Conservation (phyloP, 2,113 vertebrate species). For the Cynopterus brachyotis region DNA sequence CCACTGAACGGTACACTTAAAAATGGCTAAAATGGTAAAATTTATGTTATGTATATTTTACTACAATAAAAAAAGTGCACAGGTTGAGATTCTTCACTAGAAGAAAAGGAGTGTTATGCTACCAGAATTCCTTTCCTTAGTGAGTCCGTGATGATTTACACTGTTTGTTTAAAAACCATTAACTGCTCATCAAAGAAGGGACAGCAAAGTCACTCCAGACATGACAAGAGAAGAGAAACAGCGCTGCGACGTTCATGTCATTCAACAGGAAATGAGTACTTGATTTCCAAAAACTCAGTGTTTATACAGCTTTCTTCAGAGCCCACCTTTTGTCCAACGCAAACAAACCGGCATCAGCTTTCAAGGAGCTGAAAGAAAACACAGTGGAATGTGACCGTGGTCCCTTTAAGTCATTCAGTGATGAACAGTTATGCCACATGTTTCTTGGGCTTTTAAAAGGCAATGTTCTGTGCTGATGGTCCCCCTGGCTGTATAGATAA, state of each 20-base stretch:
- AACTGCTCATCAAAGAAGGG: neutral
- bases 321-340: neutral
- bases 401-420: slow-evolving; percentile 70
- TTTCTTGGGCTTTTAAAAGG: slow-evolving; percentile 80
- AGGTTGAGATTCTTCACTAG: neutral
- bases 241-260: neutral
- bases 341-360: neutral
- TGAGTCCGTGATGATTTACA: neutral
- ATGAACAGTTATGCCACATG: slow-evolving; percentile 76
- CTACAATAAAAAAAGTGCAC: neutral
- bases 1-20: neutral
- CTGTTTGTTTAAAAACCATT: slow-evolving; percentile 33
- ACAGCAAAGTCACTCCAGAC: neutral
- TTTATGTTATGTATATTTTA: neutral
- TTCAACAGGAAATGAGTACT: neutral
- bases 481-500: slow-evolving; percentile 79
- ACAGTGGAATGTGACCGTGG: slow-evolving; percentile 42
- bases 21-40: neutral
- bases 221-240: neutral
- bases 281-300: neutral
- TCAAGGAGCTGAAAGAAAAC: slow-evolving; percentile 53
- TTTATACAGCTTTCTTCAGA: neutral
- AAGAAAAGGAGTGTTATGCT: neutral
- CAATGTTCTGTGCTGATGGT: slow-evolving; percentile 80
- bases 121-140: neutral